Evolutionary conservation across 2,888 invertebrate genomes (phyloP), one percentile per base, ranked within the genome.

Genomic region (Periphyllus acericola): DNA sequence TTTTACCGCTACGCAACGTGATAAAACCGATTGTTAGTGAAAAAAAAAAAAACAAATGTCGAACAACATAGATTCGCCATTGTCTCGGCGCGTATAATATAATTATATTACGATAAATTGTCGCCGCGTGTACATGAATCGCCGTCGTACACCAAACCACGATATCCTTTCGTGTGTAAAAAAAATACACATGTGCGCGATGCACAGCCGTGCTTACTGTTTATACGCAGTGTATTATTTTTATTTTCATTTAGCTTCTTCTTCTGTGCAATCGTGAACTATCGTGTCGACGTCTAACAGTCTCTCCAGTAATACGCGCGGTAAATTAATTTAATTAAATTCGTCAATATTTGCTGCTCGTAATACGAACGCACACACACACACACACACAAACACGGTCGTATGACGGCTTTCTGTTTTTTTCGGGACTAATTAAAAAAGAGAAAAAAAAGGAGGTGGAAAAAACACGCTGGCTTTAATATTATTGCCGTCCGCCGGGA

Each of bases 351-450:
- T 60, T 68, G 6, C 29, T 0, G 68, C 29, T 29, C 11, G 55
- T 60, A 4, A n/a, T 21, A 17, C 19, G 68, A 29, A 6, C 11
- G 6, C 68, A 29, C 3, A 29, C 29, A 68, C 29, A n/a, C 17
- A 5, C 68, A 25, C 25, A 8, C 3, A 25, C 60, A 25, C 72
- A 34, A 0, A 4, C 34, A 36, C 72, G 36, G n/a, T 5, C 25
- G 14, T 9, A 8, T 11, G 68, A 25, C 8, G 29, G 68, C 29
- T 68, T n/a, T 68, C 68, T n/a, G 14, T 68, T 52, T 21, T 60
- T 55, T 60, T 60, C 78, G 25, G 19, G 25, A 34, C 79, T 60
- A 60, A 60, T 79, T 79, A 79, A 79, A 79, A 55, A 60, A 60
- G n/a, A n/a, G n/a, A 79, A 68, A 68, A 68, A 68, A 60, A 60